Evolutionary conservation across 2,888 invertebrate species (phyloP), one percentile per base, ranked within the genome.

Genomic region (Parnassius orleans): DNA sequence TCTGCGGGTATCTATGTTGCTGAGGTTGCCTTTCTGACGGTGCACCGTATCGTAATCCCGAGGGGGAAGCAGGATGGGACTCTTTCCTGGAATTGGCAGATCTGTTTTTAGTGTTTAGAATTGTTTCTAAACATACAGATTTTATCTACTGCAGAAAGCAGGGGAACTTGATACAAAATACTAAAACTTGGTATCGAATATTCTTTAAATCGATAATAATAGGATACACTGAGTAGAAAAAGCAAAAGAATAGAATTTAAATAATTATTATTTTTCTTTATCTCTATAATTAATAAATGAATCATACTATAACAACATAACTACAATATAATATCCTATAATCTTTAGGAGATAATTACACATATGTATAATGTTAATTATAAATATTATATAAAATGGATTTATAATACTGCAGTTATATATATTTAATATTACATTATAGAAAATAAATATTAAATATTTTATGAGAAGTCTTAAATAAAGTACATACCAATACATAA

Each of bases 11-110:
- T 91, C 91, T 1, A 91, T 92, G 72, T 91, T 90, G 72, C 73
- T 87, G 50, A 91, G 72, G 74, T 92, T 85, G 5, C 92, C 87
- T 64, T 91, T 91, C 76, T 91, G 95, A 60, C 96, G 93, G 79
- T 96, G 96, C 2, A 97, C 96, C 1, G 98, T 98, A 85, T 98
- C 98, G 90, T 98, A 98, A 85, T 98, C 98, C 42, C 97, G 93
- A 0, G 98, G 98, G 0, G 98, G 98, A 66, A 98, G 90, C 24
- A 98, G 92, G 59, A 98, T 94, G 0, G 98, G 98, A 9, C 93
- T 94, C 64, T 92, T 91, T 12, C 90, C 90, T 86, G 88, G 15
- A 84, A 74, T 53, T 33, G 44, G 43, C 14, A 47, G 33, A 52
- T 60, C 42, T 54, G 43, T 43, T 57, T 52, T 19, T 9, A 46